These are phyloP conservation scores for Odontesthes bonariensis DNA, from an alignment of 2,113 vertebrate genomes.

Conservation along the genomic window DNA sequence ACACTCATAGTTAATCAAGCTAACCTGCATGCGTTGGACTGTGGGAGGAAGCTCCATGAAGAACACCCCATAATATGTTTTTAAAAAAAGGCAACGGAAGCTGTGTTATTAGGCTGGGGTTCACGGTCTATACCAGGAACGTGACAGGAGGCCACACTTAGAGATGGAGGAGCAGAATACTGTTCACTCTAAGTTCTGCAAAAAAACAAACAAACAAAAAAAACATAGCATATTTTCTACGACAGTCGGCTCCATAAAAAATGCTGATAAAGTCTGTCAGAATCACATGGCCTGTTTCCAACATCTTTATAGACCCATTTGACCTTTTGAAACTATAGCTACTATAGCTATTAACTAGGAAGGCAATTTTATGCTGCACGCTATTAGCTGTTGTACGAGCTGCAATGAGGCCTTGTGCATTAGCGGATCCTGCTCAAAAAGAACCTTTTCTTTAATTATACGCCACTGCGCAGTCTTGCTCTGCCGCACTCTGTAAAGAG, in stretches of 20 bases:
- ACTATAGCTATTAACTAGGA: constrained; percentile 55
- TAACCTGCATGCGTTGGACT: too few species aligned
- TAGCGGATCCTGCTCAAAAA: constrained; percentile 40
- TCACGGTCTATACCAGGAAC: too few species aligned
- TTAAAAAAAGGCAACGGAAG: background rate
- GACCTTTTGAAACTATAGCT: constrained; percentile 65
- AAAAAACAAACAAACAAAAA: constrained; percentile 21
- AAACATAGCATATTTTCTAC: constrained; percentile 18
- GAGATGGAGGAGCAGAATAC: background rate
- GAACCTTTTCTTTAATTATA: constrained; percentile 60
- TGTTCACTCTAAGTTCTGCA: constrained; percentile 38
- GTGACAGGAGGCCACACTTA: background rate
- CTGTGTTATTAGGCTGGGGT: too few species aligned
- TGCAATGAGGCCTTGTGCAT: constrained; percentile 49
- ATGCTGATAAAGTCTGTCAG: constrained; percentile 56
- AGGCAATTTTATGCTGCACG: constrained; percentile 44
- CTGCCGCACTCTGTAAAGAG: constrained; percentile 13
- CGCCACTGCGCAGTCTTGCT: constrained; percentile 33
- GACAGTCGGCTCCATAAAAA: constrained; percentile 35
- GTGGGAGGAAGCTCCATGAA: too few species aligned
- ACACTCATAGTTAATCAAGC: too few species aligned
- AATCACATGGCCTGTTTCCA: constrained; percentile 63
- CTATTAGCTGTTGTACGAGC: constrained; percentile 30
- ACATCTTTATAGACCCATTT: constrained; percentile 68
- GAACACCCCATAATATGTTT: too few species aligned